Evolutionary conservation across 2,888 invertebrate species (phyloP).

Genomic region (Tortricodes alternella): DNA sequence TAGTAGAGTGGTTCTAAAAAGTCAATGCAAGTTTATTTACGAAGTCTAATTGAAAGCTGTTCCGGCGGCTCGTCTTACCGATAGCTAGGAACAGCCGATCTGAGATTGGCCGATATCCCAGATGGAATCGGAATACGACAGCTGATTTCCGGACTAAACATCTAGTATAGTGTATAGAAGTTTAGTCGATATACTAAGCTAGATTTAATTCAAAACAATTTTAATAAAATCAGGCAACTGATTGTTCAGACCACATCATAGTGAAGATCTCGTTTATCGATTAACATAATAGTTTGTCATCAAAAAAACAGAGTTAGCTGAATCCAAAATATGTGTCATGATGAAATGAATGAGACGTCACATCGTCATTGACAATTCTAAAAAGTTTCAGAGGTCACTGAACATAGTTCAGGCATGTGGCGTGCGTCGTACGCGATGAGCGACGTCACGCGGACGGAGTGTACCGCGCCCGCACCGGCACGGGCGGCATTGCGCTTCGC

Average conservation of each 20-base stretch:
- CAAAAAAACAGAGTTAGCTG: too few species aligned
- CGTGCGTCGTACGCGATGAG: neutral
- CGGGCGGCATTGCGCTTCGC: constrained; percentile 63
- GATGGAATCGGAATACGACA: constrained; percentile 70
- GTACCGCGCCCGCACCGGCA: constrained; percentile 8
- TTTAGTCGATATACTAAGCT: neutral
- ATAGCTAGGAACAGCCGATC: constrained; percentile 63
- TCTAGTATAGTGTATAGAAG: neutral
- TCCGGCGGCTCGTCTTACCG: constrained; percentile 66
- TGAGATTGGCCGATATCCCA: constrained; percentile 72
- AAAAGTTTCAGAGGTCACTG: neutral
- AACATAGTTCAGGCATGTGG: neutral
- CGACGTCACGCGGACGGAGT: constrained; percentile 5
- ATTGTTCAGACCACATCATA: too few species aligned
- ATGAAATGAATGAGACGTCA: too few species aligned
- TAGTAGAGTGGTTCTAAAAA: constrained; percentile 9
- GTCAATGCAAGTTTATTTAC: constrained; percentile 27
- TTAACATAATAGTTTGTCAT: too few species aligned
- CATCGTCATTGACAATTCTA: too few species aligned
- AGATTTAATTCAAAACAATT: too few species aligned
- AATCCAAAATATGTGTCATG: too few species aligned
- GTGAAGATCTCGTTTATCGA: too few species aligned
- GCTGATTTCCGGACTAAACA: constrained; percentile 71
- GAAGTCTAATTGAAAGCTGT: constrained; percentile 51
- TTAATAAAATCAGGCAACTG: too few species aligned